phyloP scores from a whole-genome alignment of 2,888 invertebrate genomes.

The Elmis aenea region DNA sequence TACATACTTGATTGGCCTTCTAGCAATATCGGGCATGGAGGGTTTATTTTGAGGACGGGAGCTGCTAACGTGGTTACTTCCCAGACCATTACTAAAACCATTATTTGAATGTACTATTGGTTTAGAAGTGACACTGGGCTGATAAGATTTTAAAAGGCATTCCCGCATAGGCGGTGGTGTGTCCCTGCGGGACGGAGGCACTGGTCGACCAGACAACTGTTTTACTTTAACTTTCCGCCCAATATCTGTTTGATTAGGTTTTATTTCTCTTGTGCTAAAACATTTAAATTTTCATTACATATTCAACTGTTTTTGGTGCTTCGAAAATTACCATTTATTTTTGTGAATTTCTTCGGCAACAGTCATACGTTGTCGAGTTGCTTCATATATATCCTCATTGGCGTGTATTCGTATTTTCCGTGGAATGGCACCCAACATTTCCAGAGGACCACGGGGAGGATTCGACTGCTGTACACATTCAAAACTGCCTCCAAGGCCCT shows the following conservation, averaged over 20 bases:
- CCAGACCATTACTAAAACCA: slow-evolving; percentile 37
- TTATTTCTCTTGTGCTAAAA: slow-evolving; percentile 84
- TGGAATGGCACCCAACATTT: slow-evolving; percentile 80
- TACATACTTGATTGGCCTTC: slow-evolving; percentile 52
- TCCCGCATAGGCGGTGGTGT: slow-evolving; percentile 42
- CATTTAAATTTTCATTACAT: neutral
- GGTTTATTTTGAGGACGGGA: slow-evolving; percentile 47
- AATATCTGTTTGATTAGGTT: slow-evolving; percentile 84
- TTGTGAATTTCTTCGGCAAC: slow-evolving; percentile 88
- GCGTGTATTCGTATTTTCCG: slow-evolving; percentile 89
- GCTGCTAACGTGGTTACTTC: slow-evolving; percentile 46
- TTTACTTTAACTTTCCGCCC: slow-evolving; percentile 82
- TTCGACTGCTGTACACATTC: slow-evolving; percentile 77
- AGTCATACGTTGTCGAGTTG: slow-evolving; percentile 87
- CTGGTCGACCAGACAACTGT: slow-evolving; percentile 36
- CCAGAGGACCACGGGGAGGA: slow-evolving; percentile 54
- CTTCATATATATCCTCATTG: slow-evolving; percentile 93
- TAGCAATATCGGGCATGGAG: slow-evolving; percentile 61
- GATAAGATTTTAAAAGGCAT: slow-evolving; percentile 39
- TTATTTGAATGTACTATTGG: slow-evolving; percentile 25
- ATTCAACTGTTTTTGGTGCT: neutral
- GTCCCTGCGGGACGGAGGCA: slow-evolving; percentile 31
- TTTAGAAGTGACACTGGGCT: slow-evolving; percentile 39
- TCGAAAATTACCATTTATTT: slow-evolving; percentile 73
- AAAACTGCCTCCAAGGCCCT: slow-evolving; percentile 83